These are phyloP conservation scores for Sisyra terminalis DNA, from an alignment of 2,888 invertebrate species.

Conservation along the genomic window DNA sequence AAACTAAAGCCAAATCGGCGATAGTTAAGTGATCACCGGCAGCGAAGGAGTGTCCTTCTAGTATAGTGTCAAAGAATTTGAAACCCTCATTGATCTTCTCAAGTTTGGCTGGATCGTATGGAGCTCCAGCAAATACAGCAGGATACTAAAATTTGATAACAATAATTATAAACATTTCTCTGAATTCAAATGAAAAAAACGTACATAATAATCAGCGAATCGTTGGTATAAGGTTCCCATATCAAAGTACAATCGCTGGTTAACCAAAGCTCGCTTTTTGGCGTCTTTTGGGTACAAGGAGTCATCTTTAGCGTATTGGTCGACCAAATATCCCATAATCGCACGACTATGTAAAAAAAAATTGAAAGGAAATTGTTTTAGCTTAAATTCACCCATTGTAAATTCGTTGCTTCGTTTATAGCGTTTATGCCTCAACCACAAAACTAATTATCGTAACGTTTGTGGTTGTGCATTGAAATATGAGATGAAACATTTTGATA, in stretches of 20 bases:
- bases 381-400: not conserved
- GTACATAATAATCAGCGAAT: slow-evolving; percentile 55
- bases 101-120: slow-evolving; percentile 42
- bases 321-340: slow-evolving; percentile 62
- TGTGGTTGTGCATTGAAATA: no score
- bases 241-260: slow-evolving; percentile 68
- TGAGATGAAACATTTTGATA: no score
- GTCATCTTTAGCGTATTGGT: slow-evolving; percentile 65
- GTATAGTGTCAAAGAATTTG: slow-evolving; percentile 50
- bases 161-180: not conserved
- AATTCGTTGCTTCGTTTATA: not conserved
- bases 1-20: slow-evolving; percentile 56
- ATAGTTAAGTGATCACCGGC: slow-evolving; percentile 60
- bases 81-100: slow-evolving; percentile 52
- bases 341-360: slow-evolving; percentile 39
- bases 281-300: slow-evolving; percentile 63
- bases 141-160: slow-evolving; percentile 25
- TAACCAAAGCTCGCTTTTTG: slow-evolving; percentile 56
- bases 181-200: slow-evolving; percentile 20
- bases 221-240: slow-evolving; percentile 55
- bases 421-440: no score
- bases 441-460: no score
- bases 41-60: slow-evolving; percentile 49
- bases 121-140: slow-evolving; percentile 28
- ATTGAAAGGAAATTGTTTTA: not conserved